These are phyloP conservation scores for Phaonia tiefii DNA, from an alignment of 2,888 invertebrate genomes.

Conservation along the genomic window DNA sequence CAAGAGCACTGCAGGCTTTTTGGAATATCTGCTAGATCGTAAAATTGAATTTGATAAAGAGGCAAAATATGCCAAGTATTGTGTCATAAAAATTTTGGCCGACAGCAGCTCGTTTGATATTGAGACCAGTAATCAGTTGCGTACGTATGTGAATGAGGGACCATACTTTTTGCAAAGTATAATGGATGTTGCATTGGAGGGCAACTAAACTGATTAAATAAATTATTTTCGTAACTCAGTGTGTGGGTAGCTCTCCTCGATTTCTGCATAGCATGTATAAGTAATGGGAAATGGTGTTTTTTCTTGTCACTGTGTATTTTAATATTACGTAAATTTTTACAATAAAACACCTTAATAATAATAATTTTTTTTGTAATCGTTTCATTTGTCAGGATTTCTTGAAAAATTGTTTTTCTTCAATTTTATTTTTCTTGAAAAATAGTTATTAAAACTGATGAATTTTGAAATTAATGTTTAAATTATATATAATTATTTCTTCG, in stretches of 20 bases:
- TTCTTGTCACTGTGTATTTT: not conserved
- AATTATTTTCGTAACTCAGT: too few relatives aligned
- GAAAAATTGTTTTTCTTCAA: too few relatives aligned
- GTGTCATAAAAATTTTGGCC: conserved; percentile 85
- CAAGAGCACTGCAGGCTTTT: conserved; percentile 85
- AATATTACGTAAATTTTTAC: not conserved
- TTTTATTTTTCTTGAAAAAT: too few relatives aligned
- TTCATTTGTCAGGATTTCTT: too few relatives aligned
- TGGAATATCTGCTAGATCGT: conserved; percentile 91
- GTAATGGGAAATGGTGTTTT: too few relatives aligned
- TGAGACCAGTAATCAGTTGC: conserved; percentile 83
- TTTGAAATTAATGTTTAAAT: too few relatives aligned
- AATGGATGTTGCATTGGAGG: conserved; percentile 89
- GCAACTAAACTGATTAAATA: conserved; percentile 73
- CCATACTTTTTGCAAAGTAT: conserved; percentile 87
- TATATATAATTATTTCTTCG: too few relatives aligned
- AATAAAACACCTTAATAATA: too few relatives aligned
- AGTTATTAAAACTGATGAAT: too few relatives aligned
- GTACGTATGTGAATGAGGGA: conserved; percentile 88
- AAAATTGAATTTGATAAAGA: conserved; percentile 85
- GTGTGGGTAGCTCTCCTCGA: too few relatives aligned
- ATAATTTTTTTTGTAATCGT: too few relatives aligned
- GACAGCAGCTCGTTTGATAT: conserved; percentile 84
- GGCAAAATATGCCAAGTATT: conserved; percentile 84
- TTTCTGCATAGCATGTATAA: too few relatives aligned